Evolutionary conservation across 2,113 vertebrate genomes (phyloP).

Genomic region (Pluvianellus socialis): DNA sequence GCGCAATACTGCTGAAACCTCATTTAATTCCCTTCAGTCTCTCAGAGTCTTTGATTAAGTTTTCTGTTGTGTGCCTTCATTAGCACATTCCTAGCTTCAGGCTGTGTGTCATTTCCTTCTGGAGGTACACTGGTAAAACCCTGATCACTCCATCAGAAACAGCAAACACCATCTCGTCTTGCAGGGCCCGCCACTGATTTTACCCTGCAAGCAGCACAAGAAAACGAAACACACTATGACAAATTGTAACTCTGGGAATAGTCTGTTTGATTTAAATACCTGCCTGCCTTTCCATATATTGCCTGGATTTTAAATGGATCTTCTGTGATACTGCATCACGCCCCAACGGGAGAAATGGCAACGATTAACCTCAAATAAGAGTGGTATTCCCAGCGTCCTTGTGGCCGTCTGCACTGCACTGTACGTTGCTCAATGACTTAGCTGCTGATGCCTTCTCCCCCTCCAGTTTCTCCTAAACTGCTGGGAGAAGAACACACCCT

Average conservation of each 20-base stretch:
- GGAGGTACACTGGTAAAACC: not conserved
- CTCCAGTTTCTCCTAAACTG: not conserved
- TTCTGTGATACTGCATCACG: not conserved
- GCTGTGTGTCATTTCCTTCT: not conserved
- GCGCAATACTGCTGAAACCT: not conserved
- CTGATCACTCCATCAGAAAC: not conserved
- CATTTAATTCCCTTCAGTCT: not conserved
- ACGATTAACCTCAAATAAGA: not conserved
- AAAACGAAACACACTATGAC: not conserved
- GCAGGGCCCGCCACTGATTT: not conserved
- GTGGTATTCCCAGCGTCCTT: not conserved
- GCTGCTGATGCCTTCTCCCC: not conserved
- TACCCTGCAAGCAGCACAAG: not conserved
- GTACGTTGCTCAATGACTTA: not conserved
- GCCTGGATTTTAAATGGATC: not conserved
- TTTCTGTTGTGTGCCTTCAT: not conserved
- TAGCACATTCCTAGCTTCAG: not conserved
- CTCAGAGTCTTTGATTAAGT: not conserved
- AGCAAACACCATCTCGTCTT: not conserved
- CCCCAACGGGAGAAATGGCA: not conserved
- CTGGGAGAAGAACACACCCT: not conserved
- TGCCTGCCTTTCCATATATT: not conserved
- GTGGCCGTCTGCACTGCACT: not conserved
- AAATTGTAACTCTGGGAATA: not conserved
- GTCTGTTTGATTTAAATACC: not conserved